These are phyloP conservation scores for Lasioglossum albipes DNA, from an alignment of 1,140 invertebrate genomes.

Conservation along the genomic window DNA sequence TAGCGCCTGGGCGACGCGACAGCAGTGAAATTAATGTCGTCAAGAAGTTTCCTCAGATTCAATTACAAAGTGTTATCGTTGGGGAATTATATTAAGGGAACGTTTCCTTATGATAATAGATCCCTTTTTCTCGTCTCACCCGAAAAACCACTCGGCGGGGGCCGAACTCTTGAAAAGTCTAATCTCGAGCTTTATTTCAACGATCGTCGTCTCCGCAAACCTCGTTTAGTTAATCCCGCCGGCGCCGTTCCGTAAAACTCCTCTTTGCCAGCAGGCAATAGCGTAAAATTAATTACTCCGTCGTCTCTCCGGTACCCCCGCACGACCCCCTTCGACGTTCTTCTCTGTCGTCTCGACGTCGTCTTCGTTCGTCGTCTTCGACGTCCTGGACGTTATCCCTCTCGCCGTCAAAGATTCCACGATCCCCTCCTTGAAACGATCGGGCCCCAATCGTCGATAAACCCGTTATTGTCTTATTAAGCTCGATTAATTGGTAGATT, in stretches of 20 bases:
- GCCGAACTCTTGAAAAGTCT: slow-evolving; percentile 32
- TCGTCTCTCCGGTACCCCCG: neutral
- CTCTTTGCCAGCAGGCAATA: slow-evolving; percentile 38
- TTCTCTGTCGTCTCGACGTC: neutral
- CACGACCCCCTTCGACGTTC: neutral
- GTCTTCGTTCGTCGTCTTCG: too few species aligned
- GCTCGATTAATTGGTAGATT: slow-evolving; percentile 29
- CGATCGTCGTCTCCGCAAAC: slow-evolving; percentile 38
- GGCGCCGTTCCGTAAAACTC: slow-evolving; percentile 43
- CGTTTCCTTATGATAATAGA: slow-evolving; percentile 29
- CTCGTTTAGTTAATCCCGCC: slow-evolving; percentile 45
- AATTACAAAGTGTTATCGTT: slow-evolving; percentile 39
- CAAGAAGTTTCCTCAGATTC: slow-evolving; percentile 21
- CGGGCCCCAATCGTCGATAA: slow-evolving; percentile 18
- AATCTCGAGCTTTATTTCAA: slow-evolving; percentile 49
- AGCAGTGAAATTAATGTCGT: slow-evolving; percentile 37
- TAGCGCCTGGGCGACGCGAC: neutral
- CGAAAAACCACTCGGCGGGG: slow-evolving; percentile 19
- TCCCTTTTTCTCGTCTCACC: neutral
- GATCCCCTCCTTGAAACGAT: neutral
- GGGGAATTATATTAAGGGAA: slow-evolving; percentile 31
- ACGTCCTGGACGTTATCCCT: slow-evolving; percentile 10
- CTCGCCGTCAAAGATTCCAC: slow-evolving; percentile 3
- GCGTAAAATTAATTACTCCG: slow-evolving; percentile 51
- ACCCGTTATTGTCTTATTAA: slow-evolving; percentile 34